phyloP scores from a whole-genome alignment of 1,140 invertebrate genomes.

The Pinna nobilis region DNA sequence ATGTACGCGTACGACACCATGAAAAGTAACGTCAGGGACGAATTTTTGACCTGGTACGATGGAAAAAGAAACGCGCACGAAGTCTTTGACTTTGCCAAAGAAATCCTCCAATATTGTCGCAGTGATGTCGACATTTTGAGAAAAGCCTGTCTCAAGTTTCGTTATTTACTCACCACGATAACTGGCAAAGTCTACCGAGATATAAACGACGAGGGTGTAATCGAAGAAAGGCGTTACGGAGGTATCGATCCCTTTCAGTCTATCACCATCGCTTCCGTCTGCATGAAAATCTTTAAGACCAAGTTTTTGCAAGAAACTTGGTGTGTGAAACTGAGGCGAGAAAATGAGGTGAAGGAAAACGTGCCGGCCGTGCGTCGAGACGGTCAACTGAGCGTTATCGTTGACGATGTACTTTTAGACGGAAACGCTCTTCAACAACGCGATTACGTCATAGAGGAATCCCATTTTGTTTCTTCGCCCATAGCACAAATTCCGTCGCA shows the following conservation, averaged over 20 bases:
- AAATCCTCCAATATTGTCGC: constrained; percentile 35
- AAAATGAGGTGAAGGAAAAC: constrained; percentile 9
- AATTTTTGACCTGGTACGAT: constrained; percentile 36
- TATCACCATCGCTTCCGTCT: constrained; percentile 37
- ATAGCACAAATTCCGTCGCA: constrained; percentile 23
- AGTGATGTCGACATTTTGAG: constrained; percentile 43
- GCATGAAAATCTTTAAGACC: constrained; percentile 13
- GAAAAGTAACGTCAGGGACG: constrained; percentile 10
- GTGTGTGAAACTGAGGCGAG: constrained; percentile 16
- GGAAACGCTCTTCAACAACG: constrained; percentile 5
- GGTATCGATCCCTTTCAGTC: constrained; percentile 35
- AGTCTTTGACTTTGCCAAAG: constrained; percentile 31
- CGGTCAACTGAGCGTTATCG: constrained; percentile 8
- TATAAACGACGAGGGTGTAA: constrained; percentile 6
- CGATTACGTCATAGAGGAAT: constrained; percentile 14
- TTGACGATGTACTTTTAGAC: neutral
- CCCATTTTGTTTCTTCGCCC: constrained; percentile 16
- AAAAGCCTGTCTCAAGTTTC: constrained; percentile 31
- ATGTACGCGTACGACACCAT: constrained; percentile 24
- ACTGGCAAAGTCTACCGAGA: constrained; percentile 7
- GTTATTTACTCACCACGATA: constrained; percentile 11
- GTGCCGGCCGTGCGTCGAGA: constrained; percentile 9
- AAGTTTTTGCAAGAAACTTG: constrained; percentile 24
- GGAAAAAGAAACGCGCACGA: constrained; percentile 10
- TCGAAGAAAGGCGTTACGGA: neutral